phyloP scores from a whole-genome alignment of 2,888 invertebrate species.

The Malthinus flaveolus region DNA sequence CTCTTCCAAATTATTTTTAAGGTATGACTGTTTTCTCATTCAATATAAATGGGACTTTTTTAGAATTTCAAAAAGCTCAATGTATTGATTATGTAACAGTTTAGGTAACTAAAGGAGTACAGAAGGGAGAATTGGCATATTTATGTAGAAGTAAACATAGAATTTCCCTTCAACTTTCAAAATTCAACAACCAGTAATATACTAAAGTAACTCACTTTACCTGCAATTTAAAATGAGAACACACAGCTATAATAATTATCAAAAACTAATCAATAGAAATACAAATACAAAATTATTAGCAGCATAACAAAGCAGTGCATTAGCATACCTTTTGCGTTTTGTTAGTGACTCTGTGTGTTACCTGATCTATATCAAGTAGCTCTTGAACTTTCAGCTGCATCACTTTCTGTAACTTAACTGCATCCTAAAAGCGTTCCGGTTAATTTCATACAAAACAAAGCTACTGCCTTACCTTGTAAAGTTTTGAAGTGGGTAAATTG shows the following conservation, averaged over 20 bases:
- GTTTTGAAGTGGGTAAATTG: slow-evolving; percentile 77
- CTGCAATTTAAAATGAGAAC: slow-evolving; percentile 4
- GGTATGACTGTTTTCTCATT: too few relatives aligned
- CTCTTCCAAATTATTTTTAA: too few relatives aligned
- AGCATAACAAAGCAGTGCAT: slow-evolving; percentile 36
- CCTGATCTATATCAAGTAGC: slow-evolving; percentile 66
- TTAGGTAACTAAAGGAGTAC: too few relatives aligned
- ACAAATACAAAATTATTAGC: slow-evolving; percentile 13
- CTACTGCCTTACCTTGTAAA: slow-evolving; percentile 69
- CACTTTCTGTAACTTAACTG: slow-evolving; percentile 71
- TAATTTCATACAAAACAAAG: background rate
- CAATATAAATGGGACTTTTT: too few relatives aligned
- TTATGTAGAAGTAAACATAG: too few relatives aligned
- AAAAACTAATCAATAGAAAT: slow-evolving; percentile 6
- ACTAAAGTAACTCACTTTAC: background rate
- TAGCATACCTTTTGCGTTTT: slow-evolving; percentile 52
- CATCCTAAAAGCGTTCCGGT: slow-evolving; percentile 59
- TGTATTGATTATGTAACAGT: too few relatives aligned
- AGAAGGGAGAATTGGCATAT: too few relatives aligned
- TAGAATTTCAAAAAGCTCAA: too few relatives aligned
- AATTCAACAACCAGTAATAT: too few relatives aligned
- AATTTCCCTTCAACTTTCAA: too few relatives aligned
- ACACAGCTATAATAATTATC: background rate
- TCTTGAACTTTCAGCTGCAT: slow-evolving; percentile 74
- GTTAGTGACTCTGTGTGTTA: slow-evolving; percentile 57